Evolutionary conservation across 1,140 invertebrate species (phyloP).

Genomic region (Trachymyrmex cornetzi): DNA sequence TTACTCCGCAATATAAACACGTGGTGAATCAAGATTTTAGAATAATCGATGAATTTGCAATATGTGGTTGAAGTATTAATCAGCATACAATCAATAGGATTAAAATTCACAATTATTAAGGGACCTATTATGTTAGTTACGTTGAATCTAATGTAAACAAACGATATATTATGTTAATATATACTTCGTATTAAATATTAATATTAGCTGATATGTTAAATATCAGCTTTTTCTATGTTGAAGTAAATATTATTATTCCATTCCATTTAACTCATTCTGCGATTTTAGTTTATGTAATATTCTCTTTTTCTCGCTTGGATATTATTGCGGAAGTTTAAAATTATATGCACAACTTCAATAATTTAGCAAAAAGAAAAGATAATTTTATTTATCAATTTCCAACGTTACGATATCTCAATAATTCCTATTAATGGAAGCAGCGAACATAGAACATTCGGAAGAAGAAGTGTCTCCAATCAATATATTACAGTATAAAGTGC

Average conservation of each 20-base stretch:
- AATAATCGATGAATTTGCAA: neutral
- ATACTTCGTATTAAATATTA: neutral
- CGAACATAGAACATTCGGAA: neutral
- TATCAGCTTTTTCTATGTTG: neutral
- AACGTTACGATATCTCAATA: neutral
- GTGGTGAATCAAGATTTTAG: neutral
- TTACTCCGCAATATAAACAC: neutral
- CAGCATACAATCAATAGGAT: neutral
- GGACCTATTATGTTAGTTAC: neutral
- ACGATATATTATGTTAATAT: constrained; percentile 1
- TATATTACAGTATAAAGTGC: constrained; percentile 17
- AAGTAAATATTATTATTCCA: neutral
- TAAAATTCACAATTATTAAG: neutral
- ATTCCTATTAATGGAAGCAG: neutral
- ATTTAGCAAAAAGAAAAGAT: neutral
- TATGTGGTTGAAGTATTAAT: constrained; percentile 1
- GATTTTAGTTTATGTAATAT: neutral
- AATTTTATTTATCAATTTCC: neutral
- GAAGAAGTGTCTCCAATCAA: neutral
- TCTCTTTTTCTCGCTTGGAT: neutral
- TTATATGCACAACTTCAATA: neutral
- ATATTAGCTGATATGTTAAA: neutral
- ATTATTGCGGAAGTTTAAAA: constrained; percentile 13
- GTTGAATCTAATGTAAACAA: neutral
- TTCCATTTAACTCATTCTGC: neutral